Evolutionary conservation across 2,113 vertebrate species (phyloP), one percentile per base, ranked within the genome.

Genomic region (Anhinga anhinga): DNA sequence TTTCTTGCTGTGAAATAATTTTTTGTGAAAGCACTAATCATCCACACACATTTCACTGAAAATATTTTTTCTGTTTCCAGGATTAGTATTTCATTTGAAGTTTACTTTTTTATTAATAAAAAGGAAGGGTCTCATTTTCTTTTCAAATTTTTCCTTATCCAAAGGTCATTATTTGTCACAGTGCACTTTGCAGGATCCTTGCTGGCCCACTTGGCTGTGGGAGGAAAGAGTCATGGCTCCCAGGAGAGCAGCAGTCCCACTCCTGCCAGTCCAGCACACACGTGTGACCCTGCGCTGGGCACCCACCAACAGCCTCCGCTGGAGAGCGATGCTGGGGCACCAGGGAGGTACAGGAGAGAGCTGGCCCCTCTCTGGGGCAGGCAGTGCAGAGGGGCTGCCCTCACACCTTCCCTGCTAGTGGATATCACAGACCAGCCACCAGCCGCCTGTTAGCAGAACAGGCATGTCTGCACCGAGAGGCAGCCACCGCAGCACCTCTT

Each of bases 231-330:
- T 36, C 20, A 2, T 5, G 53, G 83, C 26, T 73, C 44, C 26
- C 20, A 18, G 44, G 30, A 82, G 65, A 82, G 65, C 4, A 4
- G 27, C 59, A 38, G 49, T 44, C 10, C 63, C 27, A 2, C 29
- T 36, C 8, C 2, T 5, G 49, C 49, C 50, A 23, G 63, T n/a
- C 29, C 61, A 63, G 52, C 21, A 49, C 18, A 21, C 4, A 4
- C 0, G 0, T 7, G 55, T 29, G 50, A 66, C 38, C 50, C 59
- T 50, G 45, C 0, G 0, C 34, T 56, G 66, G 76, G 36, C 50
- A 38, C 16, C 8, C 42, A 47, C 40, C 1, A 1, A 21, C 66
- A 86, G 52, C 42, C 74, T 11, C 50, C 4, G 0, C 38, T 38
- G 53, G 45, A 25, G 8, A 81, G 27, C 14, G 1, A 25, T 9